Evolutionary conservation across 2,888 invertebrate genomes (phyloP), one percentile per base, ranked within the genome.

Genomic region (Cylindroiulus punctatus): DNA sequence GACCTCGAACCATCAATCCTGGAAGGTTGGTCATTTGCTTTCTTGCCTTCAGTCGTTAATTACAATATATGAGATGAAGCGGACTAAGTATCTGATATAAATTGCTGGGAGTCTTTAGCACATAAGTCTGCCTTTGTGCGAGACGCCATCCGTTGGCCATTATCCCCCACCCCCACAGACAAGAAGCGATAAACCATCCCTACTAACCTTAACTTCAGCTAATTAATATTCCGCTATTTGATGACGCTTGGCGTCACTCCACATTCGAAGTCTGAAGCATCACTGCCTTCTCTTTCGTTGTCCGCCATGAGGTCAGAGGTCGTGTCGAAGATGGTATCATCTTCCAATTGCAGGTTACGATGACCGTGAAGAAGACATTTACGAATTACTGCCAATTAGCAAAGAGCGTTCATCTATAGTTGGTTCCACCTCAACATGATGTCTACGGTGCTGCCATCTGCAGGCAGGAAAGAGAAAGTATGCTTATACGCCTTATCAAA

Each of bases 191-290:
- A 57, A 57, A 57, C 19, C 57, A 4, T 19, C 12, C 47, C 47
- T 47, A 14, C 47, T 17, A 47, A 47, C 10, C 47, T 57, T 57
- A 57, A n/a, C 57, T n/a, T 14, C n/a, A n/a, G 22, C 57, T 57
- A 57, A 57, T 57, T 57, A 57, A 57, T 57, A 57, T 57, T 57
- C 57, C 57, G n/a, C 57, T n/a, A 57, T 57, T n/a, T 57, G 57
- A 57, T 57, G 57, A 14, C 57, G 57, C 57, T 1, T 57, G 57
- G 57, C 57, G 57, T 57, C 57, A 57, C 57, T n/a, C 57, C 57
- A n/a, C 22, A 17, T 4, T n/a, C 2, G n/a, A 57, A 19, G 22
- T 57, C 57, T 57, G 57, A 2, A 57, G 57, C 2, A 57, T n/a
- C n/a, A n/a, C n/a, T 57, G n/a, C 22, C 19, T 57, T n/a, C 22